A percentile compares a stretch with the other conserved stretches of the same genome.
Evolutionary conservation across 2,888 invertebrate genomes (phyloP).

Genomic region (Anagyrus pseudococci): DNA sequence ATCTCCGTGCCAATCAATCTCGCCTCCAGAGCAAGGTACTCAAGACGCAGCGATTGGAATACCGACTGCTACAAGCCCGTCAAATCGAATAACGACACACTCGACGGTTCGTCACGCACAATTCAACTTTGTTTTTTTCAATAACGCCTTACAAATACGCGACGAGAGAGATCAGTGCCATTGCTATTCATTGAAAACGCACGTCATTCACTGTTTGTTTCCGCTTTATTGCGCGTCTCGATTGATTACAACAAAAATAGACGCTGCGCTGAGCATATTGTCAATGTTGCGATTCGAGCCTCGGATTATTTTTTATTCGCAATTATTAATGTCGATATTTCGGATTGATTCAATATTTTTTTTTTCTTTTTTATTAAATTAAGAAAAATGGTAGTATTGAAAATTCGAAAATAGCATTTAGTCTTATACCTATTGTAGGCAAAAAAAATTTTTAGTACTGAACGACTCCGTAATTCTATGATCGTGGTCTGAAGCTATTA

Average conservation of each 20-base stretch:
- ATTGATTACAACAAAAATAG: constrained; percentile 19
- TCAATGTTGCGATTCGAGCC: too few relatives aligned
- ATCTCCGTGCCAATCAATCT: constrained; percentile 41
- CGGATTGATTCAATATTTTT: too few relatives aligned
- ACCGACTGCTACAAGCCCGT: constrained; percentile 49
- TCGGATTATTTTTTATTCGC: too few relatives aligned
- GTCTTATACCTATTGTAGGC: too few relatives aligned
- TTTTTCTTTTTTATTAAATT: too few relatives aligned
- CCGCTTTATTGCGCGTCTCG: constrained; percentile 8
- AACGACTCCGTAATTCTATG: too few relatives aligned
- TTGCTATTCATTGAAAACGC: too few relatives aligned
- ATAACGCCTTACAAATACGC: not conserved
- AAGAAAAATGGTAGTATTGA: too few relatives aligned
- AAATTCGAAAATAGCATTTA: too few relatives aligned
- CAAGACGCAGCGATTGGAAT: constrained; percentile 54
- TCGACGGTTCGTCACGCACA: constrained; percentile 30
- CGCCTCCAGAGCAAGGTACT: constrained; percentile 50
- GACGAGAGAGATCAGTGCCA: not conserved
- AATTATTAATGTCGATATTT: too few relatives aligned
- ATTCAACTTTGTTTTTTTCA: constrained; percentile 11
- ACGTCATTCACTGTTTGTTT: constrained; percentile 8
- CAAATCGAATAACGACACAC: constrained; percentile 30
- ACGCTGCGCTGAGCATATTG: constrained; percentile 12
- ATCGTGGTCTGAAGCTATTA: too few relatives aligned
- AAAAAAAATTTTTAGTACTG: too few relatives aligned